phyloP scores from a whole-genome alignment of 2,888 invertebrate species.

The Apoda limacodes region DNA sequence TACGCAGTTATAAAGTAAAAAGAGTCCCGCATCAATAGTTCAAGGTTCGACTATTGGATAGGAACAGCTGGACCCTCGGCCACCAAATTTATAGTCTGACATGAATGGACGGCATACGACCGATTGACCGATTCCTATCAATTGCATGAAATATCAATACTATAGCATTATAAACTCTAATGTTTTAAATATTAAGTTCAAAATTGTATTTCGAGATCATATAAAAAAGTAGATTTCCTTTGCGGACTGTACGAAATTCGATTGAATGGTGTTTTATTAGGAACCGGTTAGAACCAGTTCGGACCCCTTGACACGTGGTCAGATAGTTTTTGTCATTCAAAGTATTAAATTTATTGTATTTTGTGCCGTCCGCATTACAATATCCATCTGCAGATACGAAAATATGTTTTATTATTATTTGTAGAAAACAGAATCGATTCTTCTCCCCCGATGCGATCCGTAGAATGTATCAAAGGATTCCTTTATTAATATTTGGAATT shows the following conservation, averaged over 20 bases:
- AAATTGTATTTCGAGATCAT: conserved; percentile 17
- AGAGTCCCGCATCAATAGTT: conserved; percentile 42
- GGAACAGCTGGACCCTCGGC: conserved; percentile 46
- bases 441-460: conserved; percentile 20
- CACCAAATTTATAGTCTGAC: conserved; percentile 27
- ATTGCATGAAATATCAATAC: background rate
- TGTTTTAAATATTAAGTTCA: conserved; percentile 15
- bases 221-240: conserved; percentile 18
- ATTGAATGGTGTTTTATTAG: conserved; percentile 58
- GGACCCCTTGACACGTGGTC: conserved; percentile 60
- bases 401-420: too few species aligned
- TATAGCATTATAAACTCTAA: conserved; percentile 1
- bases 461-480: conserved; percentile 29
- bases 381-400: too few species aligned
- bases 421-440: too few species aligned
- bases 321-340: conserved; percentile 47
- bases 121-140: conserved; percentile 17
- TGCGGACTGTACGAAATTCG: conserved; percentile 41
- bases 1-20: too few species aligned
- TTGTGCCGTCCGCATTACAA: too few species aligned
- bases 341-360: too few species aligned
- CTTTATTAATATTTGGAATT: conserved; percentile 25
- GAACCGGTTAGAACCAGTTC: conserved; percentile 58
- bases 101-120: conserved; percentile 30
- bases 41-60: conserved; percentile 33